Base-by-base conservation (phyloP, 2,113 vertebrate genomes). In the Serinus canaria region DNA sequence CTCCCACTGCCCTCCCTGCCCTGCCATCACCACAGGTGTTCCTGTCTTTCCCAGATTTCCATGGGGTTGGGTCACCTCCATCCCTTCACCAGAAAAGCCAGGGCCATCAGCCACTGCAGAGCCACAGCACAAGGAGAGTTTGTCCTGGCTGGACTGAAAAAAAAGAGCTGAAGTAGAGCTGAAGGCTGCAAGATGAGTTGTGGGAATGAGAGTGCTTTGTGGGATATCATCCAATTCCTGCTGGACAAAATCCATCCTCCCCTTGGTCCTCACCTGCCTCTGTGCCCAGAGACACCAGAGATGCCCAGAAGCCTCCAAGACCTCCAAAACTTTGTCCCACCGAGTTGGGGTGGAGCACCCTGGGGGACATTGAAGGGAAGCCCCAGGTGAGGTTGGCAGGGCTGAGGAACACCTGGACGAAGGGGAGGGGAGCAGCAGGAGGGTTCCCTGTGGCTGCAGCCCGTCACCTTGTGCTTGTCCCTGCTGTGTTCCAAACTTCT, bases 121-220 rank as follows among this genome's bases (percentile, higher is more conserved):
- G 15, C 80, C 68, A 37, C 19, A n/a, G 79, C 44, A 83, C 73
- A 93, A 95, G 94, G 85, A 93, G 94, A 96, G 20, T 64, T 78
- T 69, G 80, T 96, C 80, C 95, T 94, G 58, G 28, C 68, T 88
- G 55, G 41, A 28, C 18, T 56, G 39, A 13, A 17, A 35, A 60
- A 62, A 31, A 46, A 20, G 3, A 10, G 15, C 4, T 10, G 4
- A 79, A 83, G 59, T 27, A 74, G 75, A 92, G 68, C 85, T 83
- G 93, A 88, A 93, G 79, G 85, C 93, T 96, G 85, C 80, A 53
- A 68, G 90, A 97, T 95, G 95, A 96, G 96, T 89, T 94, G 92
- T 2, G 30, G 83, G 85, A 95, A 96, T 94, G 90, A 96, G 52
- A 97, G 95, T 96, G 95, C 85, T 97, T 89, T 94, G 90, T 96